These are phyloP conservation scores for Nylanderia fulva DNA, from an alignment of 1,140 invertebrate genomes.

Conservation along the genomic window DNA sequence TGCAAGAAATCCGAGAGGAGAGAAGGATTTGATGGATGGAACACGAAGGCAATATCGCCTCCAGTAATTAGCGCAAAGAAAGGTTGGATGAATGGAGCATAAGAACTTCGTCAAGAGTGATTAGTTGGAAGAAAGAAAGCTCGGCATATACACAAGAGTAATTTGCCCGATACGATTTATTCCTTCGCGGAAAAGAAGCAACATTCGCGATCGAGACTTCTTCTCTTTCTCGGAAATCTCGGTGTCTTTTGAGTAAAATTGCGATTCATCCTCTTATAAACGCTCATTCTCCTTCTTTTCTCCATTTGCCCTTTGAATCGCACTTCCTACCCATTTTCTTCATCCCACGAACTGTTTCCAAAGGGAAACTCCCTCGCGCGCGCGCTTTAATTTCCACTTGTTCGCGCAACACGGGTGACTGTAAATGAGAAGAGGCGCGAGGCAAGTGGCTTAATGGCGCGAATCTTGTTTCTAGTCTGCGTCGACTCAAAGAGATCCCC, in stretches of 20 bases:
- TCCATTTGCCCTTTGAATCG: constrained; percentile 34
- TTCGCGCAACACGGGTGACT: constrained; percentile 40
- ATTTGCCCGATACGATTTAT: constrained; percentile 52
- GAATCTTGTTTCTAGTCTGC: constrained; percentile 68
- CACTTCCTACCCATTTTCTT: background rate
- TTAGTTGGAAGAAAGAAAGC: constrained; percentile 57
- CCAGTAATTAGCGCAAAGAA: constrained; percentile 63
- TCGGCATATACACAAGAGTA: constrained; percentile 5
- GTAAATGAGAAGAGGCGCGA: constrained; percentile 37
- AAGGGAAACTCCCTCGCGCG: constrained; percentile 22
- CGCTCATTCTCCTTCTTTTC: background rate
- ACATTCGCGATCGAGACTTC: constrained; percentile 16
- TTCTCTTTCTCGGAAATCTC: background rate
- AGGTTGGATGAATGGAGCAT: constrained; percentile 56
- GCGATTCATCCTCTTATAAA: constrained; percentile 49
- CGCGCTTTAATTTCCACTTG: constrained; percentile 66
- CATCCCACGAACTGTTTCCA: background rate
- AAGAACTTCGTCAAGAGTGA: constrained; percentile 59
- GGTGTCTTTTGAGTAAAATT: constrained; percentile 42
- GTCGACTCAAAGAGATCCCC: constrained; percentile 59
- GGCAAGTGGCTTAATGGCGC: constrained; percentile 57
- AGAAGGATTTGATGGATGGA: constrained; percentile 69
- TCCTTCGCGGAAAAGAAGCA: background rate
- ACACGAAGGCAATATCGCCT: constrained; percentile 58
- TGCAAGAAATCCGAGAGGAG: constrained; percentile 33